phyloP scores from a whole-genome alignment of 2,888 invertebrate species.

The Cybosia mesomella region DNA sequence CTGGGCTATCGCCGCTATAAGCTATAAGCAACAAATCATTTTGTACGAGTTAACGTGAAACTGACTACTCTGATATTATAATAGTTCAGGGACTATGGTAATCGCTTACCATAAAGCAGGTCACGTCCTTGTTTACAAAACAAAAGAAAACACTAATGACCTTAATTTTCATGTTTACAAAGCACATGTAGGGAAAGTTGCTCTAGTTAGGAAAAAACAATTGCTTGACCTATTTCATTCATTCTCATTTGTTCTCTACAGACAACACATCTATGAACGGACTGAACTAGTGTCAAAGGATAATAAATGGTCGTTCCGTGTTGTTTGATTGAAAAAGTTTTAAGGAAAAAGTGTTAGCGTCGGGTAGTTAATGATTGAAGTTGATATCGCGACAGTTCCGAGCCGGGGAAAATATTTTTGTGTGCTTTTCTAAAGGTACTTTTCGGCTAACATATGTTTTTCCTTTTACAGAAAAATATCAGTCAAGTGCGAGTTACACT shows the following conservation, averaged over 20 bases:
- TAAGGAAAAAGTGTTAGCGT: slow-evolving; percentile 35
- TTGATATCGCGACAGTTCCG: slow-evolving; percentile 42
- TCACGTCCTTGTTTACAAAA: not conserved
- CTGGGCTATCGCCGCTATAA: too few species aligned
- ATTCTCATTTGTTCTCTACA: not conserved
- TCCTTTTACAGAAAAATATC: not conserved
- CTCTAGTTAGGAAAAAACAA: slow-evolving; percentile 1
- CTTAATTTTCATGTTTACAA: not conserved
- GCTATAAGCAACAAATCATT: too few species aligned
- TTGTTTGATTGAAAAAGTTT: slow-evolving; percentile 65
- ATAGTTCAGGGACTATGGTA: not conserved
- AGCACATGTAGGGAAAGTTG: not conserved
- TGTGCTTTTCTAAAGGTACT: not conserved
- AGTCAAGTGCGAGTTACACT: not conserved
- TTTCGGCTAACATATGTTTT: not conserved
- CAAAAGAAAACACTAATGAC: not conserved
- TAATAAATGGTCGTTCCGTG: slow-evolving; percentile 51
- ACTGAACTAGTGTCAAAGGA: slow-evolving; percentile 30
- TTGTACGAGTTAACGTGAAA: too few species aligned
- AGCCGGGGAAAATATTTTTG: slow-evolving; percentile 28
- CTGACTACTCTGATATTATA: not conserved
- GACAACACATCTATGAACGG: slow-evolving; percentile 27
- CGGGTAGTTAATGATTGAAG: slow-evolving; percentile 44
- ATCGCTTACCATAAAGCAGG: not conserved
- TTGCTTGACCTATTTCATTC: slow-evolving; percentile 7